Evolutionary conservation across 2,888 invertebrate species (phyloP).

Genomic region (Helobdella robusta): DNA sequence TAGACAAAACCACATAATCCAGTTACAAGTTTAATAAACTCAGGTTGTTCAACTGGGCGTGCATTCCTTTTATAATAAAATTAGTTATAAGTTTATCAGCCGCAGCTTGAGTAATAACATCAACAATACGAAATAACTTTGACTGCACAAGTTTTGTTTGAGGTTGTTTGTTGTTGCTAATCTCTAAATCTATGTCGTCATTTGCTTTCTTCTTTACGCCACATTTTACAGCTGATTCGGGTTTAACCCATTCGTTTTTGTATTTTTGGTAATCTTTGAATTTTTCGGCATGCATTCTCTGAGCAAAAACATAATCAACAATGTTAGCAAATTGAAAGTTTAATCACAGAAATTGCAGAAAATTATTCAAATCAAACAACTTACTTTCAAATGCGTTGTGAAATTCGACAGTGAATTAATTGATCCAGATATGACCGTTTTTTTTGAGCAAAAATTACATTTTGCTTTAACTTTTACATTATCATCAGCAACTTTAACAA

Average conservation of each 20-base stretch:
- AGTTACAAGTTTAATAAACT: slow-evolving; percentile 2
- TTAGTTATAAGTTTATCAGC: slow-evolving; percentile 2
- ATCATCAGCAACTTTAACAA: too few relatives aligned
- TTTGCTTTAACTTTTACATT: too few relatives aligned
- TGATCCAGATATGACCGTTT: too few relatives aligned
- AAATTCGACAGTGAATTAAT: too few relatives aligned
- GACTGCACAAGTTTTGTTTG: neutral
- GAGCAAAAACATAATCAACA: neutral
- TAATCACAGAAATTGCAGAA: neutral
- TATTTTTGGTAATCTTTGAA: neutral
- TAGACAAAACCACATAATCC: neutral
- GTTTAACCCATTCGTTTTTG: neutral
- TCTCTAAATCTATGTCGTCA: slow-evolving; percentile 3
- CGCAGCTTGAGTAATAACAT: neutral
- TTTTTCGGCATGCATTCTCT: slow-evolving; percentile 1
- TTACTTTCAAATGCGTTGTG: neutral
- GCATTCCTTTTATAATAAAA: slow-evolving; percentile 2
- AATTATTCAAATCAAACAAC: slow-evolving; percentile 2
- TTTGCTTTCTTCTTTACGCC: slow-evolving; percentile 1
- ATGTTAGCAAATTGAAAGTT: neutral
- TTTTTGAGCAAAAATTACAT: too few relatives aligned
- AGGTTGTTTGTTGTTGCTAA: neutral
- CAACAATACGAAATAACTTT: neutral
- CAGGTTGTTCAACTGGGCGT: neutral
- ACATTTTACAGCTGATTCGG: neutral